Conservation (phyloP, 2,113 vertebrate genomes). For the Triplophysa rosa region DNA sequence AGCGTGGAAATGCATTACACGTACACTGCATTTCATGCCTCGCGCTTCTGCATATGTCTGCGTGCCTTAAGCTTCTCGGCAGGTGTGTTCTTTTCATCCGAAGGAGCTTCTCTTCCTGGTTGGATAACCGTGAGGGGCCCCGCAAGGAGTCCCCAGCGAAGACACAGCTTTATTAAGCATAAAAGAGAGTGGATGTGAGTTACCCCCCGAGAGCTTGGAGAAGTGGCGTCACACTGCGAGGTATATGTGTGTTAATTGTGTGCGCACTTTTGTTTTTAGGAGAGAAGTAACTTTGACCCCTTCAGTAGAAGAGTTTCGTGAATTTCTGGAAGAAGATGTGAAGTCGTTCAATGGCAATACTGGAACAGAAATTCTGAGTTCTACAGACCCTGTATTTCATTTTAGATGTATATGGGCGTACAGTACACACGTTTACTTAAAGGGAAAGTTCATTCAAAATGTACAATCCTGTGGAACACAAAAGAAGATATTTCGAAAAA, state of each 20-base stretch:
- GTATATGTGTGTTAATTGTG: slow-evolving; percentile 4
- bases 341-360: background rate
- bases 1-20: slow-evolving; percentile 56
- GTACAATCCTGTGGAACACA: no score
- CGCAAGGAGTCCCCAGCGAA: slow-evolving; percentile 60
- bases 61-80: slow-evolving; percentile 65
- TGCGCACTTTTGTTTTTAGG: slow-evolving; percentile 32
- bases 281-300: slow-evolving; percentile 5
- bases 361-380: background rate
- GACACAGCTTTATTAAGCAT: slow-evolving; percentile 68
- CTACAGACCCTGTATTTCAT: background rate
- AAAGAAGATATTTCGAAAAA: no score
- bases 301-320: background rate
- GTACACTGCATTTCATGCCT: slow-evolving; percentile 41
- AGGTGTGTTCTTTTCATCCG: slow-evolving; percentile 77
- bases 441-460: no score
- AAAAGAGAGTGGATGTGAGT: slow-evolving; percentile 58
- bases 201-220: slow-evolving; percentile 61
- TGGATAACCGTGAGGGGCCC: slow-evolving; percentile 47
- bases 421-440: no score
- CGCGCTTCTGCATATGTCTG: slow-evolving; percentile 11
- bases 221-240: slow-evolving; percentile 63
- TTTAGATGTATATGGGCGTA: background rate
- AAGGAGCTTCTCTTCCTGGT: slow-evolving; percentile 10
- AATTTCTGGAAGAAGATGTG: slow-evolving; percentile 28